Conservation (phyloP, 2,888 invertebrate genomes). For the Sclerodermus sp. region DNA sequence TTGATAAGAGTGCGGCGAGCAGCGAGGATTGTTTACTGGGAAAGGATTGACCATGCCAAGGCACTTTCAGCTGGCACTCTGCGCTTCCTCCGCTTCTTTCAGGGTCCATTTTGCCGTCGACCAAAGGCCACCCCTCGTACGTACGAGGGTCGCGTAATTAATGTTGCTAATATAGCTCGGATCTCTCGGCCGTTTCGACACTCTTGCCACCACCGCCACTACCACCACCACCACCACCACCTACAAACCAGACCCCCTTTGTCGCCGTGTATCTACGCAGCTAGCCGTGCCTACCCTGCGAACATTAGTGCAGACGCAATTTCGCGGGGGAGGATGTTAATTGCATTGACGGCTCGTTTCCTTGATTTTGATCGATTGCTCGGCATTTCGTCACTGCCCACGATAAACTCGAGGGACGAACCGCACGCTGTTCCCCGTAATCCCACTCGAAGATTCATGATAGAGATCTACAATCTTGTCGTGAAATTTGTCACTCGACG, state of each 20-base stretch:
- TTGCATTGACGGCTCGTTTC: constrained; percentile 29
- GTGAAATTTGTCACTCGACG: no score
- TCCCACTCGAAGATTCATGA: no score
- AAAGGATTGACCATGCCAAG: constrained; percentile 37
- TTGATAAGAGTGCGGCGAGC: constrained; percentile 36
- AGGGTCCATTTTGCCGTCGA: neutral
- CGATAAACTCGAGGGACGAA: neutral
- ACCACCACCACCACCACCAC: no score
- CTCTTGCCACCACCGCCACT: constrained; percentile 14
- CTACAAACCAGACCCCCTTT: no score
- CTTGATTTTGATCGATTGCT: constrained; percentile 21
- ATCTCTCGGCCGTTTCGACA: constrained; percentile 30
- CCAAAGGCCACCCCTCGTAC: no score
- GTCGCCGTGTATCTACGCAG: neutral
- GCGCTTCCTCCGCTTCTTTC: constrained; percentile 2
- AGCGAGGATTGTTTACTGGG: constrained; percentile 41
- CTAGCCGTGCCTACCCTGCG: neutral
- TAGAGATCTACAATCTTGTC: no score
- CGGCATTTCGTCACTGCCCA: neutral
- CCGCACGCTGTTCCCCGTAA: no score
- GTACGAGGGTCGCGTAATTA: constrained; percentile 40
- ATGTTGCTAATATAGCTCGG: constrained; percentile 44
- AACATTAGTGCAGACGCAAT: constrained; percentile 16
- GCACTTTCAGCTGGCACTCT: no score
- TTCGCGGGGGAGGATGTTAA: constrained; percentile 26